Evolutionary conservation across 2,113 vertebrate genomes (phyloP), one percentile per base, ranked within the genome.

Genomic region (Microcebus jonahi): DNA sequence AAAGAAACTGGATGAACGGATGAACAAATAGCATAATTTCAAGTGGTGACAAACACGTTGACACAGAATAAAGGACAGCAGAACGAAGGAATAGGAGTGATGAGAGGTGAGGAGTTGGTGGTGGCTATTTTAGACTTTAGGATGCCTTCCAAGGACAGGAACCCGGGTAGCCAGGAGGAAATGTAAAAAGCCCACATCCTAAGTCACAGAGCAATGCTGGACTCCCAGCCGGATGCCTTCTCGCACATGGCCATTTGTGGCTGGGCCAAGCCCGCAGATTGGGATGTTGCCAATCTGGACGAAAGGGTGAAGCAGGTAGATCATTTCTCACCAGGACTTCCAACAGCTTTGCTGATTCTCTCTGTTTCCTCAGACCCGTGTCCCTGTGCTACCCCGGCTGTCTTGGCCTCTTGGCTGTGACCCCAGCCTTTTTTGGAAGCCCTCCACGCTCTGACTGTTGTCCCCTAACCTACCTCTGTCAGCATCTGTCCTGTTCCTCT

Each of bases 131-230:
- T 90, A 93, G 94, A 65, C 39, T 73, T 92, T 3, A 77, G 96
- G 65, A 71, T 91, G 77, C 95, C 97, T 98, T 98, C 97, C 97
- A 97, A 97, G 92, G 65, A 90, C 65, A 68, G 88, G 96, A 97
- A 61, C 81, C 70, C 3, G 17, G 18, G 67, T 36, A 92, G 88
- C 91, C 87, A 91, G 94, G 92, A 96, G 97, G 83, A 97, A 92
- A 92, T 97, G 80, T 65, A 96, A 95, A 92, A 90, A 77, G 63
- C 21, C 82, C 83, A 53, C 75, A 97, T 97, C 95, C 97, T 98
- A 97, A 97, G 91, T 82, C 95, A 92, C 39, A 39, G 55, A 90
- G 63, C 84, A 27, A 76, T 36, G 39, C 13, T 6, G 77, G 14
- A 36, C 81, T 91, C 27, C 36, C 42, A 42, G 59, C 9, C 57